Base-by-base conservation (phyloP, 2,888 invertebrate genomes). In the Dryomyza anilis region DNA sequence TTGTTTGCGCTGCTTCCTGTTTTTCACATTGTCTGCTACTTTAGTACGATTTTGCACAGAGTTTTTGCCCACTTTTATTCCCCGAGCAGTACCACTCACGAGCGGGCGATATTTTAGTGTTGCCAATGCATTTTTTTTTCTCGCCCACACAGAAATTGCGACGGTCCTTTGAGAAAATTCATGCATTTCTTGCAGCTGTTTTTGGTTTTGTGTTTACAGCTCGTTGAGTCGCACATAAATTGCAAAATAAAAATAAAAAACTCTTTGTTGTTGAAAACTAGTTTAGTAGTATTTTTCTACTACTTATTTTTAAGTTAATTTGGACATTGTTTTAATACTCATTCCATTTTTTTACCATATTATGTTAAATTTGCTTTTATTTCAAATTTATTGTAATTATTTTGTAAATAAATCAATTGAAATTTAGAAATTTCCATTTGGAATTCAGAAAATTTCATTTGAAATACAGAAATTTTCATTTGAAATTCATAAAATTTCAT, bases 1-100 rank as follows among this genome's bases (percentile, higher is more conserved):
- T 53, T 59, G 53, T 39, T 43, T 63, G 48, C 55, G 63, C 48
- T 16, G 33, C 36, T 59, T 64, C 46, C 52, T 36, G 45, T 25
- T 33, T 52, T 57, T 71, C 65, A 7, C 12, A 8, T 5, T 45
- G 5, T 6, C 45, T n/a, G 45, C 12, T n/a, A 5, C 45, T 45
- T n/a, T 45, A n/a, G n/a, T n/a, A n/a, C n/a, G n/a, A n/a, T n/a
- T n/a, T n/a, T n/a, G n/a, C n/a, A n/a, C n/a, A n/a, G n/a, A n/a
- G 29, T 29, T 36, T 36, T 21, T 19, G 16, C 21, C 19, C 48
- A 23, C 19, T 23, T 48, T 48, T 21, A 56, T 39, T 39, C 39
- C 56, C 56, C 14, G 23, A 19, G 8, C 56, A 39, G 12, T 39
- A 23, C 16, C 33, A n/a, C 21, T 3, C 56, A 12, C 6, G 21